Conservation (phyloP, 30 jellyfish, hydroid and myxozoan species). For the Aurelia aurita complex sp. Pacific region DNA sequence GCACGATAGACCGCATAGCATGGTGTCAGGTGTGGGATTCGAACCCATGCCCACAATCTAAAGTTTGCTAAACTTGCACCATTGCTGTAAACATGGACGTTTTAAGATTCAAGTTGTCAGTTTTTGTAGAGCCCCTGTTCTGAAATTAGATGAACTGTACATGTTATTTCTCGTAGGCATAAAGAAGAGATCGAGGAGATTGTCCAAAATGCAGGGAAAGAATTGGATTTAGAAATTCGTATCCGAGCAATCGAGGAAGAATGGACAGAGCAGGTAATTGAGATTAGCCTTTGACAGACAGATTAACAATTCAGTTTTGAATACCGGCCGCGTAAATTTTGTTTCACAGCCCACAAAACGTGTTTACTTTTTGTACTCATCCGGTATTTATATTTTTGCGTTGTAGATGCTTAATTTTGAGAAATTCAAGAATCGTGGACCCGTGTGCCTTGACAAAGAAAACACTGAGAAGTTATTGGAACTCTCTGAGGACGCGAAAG, state of each 20-base stretch:
- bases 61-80: no score
- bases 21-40: no score
- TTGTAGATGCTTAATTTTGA: conserved; percentile 67
- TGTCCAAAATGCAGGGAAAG: conserved; percentile 71
- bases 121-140: no score
- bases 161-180: conserved; percentile 31
- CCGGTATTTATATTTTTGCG: neutral
- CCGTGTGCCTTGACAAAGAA: conserved; percentile 67
- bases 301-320: no score
- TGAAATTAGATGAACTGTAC: no score
- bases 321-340: no score
- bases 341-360: no score
- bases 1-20: no score
- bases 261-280: conserved; percentile 87
- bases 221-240: conserved; percentile 71
- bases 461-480: conserved; percentile 76
- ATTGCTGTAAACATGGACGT: no score
- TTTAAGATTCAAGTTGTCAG: no score
- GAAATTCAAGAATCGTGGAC: conserved; percentile 78
- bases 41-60: no score
- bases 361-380: no score
- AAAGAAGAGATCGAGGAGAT: conserved; percentile 75
- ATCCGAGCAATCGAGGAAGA: conserved; percentile 84
- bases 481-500: conserved; percentile 75
- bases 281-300: neutral